Evolutionary conservation across 2,888 invertebrate species (phyloP).

Genomic region (Heliconius ismenius): DNA sequence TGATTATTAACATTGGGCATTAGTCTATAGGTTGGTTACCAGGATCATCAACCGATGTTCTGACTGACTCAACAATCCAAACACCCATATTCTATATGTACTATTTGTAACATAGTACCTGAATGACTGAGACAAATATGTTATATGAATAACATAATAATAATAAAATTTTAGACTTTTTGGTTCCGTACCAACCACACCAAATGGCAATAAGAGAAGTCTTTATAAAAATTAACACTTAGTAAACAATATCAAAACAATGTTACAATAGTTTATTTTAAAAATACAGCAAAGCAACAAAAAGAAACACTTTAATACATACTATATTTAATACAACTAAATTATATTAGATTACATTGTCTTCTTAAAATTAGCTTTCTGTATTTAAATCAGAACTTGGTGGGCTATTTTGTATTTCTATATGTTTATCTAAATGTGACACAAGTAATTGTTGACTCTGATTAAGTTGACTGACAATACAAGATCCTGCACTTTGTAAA

Average conservation of each 20-base stretch:
- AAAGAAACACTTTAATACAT: not conserved
- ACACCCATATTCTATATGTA: too few species aligned
- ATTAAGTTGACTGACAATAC: slow-evolving; percentile 85
- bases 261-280: not conserved
- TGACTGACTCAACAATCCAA: too few species aligned
- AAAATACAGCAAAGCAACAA: not conserved
- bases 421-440: slow-evolving; percentile 84
- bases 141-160: too few species aligned
- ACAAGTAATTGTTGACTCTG: slow-evolving; percentile 86
- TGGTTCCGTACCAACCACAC: not conserved
- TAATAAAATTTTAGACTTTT: not conserved
- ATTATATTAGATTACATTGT: not conserved
- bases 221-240: not conserved
- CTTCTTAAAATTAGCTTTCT: slow-evolving; percentile 30
- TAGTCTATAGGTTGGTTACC: too few species aligned
- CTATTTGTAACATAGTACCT: too few species aligned
- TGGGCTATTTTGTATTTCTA: slow-evolving; percentile 57
- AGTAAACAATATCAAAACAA: not conserved
- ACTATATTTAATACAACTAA: slow-evolving; percentile 17
- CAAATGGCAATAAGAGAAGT: not conserved
- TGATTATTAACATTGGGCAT: too few species aligned
- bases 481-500: slow-evolving; percentile 84
- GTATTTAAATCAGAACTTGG: slow-evolving; percentile 29
- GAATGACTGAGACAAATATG: not conserved
- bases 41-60: too few species aligned